A percentile compares a stretch with the other conserved stretches of the same genome.
phyloP scores from a whole-genome alignment of 2,888 invertebrate genomes.

The Xestia rhomboidea region DNA sequence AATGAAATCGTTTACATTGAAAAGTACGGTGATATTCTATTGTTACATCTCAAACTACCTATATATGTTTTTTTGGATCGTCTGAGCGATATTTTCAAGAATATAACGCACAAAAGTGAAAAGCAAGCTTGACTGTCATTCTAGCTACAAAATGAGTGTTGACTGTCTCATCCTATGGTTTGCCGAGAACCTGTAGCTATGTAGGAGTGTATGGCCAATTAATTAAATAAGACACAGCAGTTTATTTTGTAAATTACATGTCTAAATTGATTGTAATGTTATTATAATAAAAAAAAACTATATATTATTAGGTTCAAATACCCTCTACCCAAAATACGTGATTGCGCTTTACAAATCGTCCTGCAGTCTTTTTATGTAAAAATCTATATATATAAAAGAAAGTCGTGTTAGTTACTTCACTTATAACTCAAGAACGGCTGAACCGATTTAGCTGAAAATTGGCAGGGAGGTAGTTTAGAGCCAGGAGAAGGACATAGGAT shows the following conservation, averaged over 20 bases:
- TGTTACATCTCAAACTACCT: no score
- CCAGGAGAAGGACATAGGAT: no score
- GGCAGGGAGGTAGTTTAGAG: no score
- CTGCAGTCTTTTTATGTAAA: conserved; percentile 4
- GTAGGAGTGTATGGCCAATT: no score
- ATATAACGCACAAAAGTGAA: not conserved
- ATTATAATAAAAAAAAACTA: not conserved
- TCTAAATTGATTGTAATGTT: not conserved
- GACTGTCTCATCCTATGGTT: not conserved
- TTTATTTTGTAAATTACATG: not conserved
- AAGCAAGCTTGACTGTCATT: not conserved
- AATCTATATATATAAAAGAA: no score
- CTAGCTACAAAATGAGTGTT: not conserved
- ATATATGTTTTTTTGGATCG: no score
- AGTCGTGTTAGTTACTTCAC: no score
- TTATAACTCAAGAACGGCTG: no score
- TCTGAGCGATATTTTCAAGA: no score
- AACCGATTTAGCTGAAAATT: no score
- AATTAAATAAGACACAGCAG: not conserved
- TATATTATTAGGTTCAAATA: not conserved
- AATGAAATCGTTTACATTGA: no score
- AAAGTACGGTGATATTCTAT: no score
- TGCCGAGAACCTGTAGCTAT: not conserved
- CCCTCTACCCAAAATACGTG: conserved; percentile 1
- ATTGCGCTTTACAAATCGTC: not conserved